phyloP scores from a whole-genome alignment of 1,140 invertebrate species.

The Hyposmocoma kahamanoa region DNA sequence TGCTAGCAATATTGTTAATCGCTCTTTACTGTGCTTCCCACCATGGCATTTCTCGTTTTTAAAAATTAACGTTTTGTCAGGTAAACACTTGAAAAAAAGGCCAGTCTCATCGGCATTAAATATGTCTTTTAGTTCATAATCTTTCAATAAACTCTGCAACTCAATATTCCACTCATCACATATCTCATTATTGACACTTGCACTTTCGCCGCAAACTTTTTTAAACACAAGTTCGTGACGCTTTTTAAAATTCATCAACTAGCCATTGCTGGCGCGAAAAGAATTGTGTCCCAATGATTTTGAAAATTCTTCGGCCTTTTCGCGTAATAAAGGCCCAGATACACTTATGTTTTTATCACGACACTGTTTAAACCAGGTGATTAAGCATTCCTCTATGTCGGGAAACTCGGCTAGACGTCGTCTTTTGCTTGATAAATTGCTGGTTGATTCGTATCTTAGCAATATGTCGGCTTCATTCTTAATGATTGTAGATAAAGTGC shows the following conservation, averaged over 20 bases:
- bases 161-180: background rate
- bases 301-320: too few species aligned
- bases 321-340: too few species aligned
- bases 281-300: too few species aligned
- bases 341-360: too few species aligned
- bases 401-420: too few species aligned
- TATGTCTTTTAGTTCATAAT: slow-evolving; percentile 42
- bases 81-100: slow-evolving; percentile 52
- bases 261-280: too few species aligned
- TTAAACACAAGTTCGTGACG: background rate
- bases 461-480: too few species aligned
- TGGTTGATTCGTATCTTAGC: too few species aligned
- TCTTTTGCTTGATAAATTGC: too few species aligned
- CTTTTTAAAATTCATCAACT: background rate
- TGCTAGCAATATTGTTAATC: slow-evolving; percentile 49
- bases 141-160: background rate
- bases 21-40: slow-evolving; percentile 56
- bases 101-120: slow-evolving; percentile 68
- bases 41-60: slow-evolving; percentile 45
- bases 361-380: too few species aligned
- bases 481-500: too few species aligned
- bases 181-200: background rate
- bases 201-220: background rate
- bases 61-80: slow-evolving; percentile 29
- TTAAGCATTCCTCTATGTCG: too few species aligned